Percentiles rank a stretch among this genome's conserved stretches.
These are phyloP conservation scores for Calliopum simillimum DNA, from an alignment of 2,888 invertebrate species.

Conservation along the genomic window DNA sequence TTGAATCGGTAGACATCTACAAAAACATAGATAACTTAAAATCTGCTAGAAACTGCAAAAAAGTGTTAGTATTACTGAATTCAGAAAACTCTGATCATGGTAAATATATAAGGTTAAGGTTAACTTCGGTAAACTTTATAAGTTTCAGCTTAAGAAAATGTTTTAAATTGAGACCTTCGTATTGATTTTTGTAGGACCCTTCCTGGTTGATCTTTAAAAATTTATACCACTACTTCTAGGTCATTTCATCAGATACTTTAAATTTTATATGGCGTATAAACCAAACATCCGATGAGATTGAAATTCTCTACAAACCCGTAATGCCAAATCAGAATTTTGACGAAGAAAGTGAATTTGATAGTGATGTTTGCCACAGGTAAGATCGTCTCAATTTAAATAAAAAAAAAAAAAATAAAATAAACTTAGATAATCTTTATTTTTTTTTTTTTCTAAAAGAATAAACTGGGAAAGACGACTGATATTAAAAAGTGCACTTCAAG, in stretches of 20 bases:
- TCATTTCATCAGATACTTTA: constrained; percentile 49
- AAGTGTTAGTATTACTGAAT: no score
- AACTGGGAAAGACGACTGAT: constrained; percentile 58
- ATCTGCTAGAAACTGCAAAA: no score
- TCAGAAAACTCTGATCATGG: no score
- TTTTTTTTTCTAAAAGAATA: constrained; percentile 43
- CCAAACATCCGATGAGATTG: constrained; percentile 55
- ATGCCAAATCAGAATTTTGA: constrained; percentile 38
- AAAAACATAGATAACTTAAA: no score
- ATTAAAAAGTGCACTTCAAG: constrained; percentile 50
- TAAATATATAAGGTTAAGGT: no score
- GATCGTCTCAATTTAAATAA: constrained; percentile 13
- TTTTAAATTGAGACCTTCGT: no score
- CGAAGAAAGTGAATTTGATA: constrained; percentile 57
- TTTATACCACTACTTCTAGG: constrained; percentile 57
- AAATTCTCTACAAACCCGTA: constrained; percentile 56
- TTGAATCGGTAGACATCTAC: no score
- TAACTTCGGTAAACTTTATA: no score
- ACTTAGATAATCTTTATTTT: neutral
- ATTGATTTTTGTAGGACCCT: no score
- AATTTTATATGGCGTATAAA: constrained; percentile 56
- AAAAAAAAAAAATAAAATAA: neutral
- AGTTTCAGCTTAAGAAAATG: no score
- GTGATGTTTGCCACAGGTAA: constrained; percentile 52
- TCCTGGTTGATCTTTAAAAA: no score